phyloP scores from a whole-genome alignment of 2,797 vertebrate species.

The Tamandua tetradactyla region DNA sequence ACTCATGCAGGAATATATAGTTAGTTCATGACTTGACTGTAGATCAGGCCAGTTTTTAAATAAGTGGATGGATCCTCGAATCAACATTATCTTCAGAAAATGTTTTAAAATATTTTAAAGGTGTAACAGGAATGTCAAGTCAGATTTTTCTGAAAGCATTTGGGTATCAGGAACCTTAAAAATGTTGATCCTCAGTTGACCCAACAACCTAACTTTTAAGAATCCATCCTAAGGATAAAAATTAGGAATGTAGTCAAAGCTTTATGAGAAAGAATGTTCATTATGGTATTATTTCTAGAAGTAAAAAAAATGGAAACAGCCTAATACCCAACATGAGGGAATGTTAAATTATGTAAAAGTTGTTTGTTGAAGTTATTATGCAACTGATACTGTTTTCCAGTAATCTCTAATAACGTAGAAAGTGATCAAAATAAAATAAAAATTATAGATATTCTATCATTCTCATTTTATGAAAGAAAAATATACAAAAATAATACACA shows the following conservation, averaged over 20 bases:
- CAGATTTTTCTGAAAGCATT: not conserved
- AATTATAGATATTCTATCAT: not conserved
- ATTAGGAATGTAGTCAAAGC: not conserved
- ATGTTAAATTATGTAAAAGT: not conserved
- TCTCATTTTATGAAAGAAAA: slow-evolving; percentile 18
- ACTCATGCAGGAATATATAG: slow-evolving; percentile 59
- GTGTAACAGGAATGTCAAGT: not conserved
- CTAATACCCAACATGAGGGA: not conserved
- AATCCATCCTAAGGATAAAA: not conserved
- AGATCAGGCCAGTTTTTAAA: slow-evolving; percentile 37
- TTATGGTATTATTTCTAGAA: not conserved
- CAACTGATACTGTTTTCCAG: not conserved
- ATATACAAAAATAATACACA: not conserved
- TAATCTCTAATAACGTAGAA: not conserved
- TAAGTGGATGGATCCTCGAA: not conserved
- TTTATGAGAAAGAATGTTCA: not conserved
- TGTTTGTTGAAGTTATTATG: not conserved
- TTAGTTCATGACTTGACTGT: slow-evolving; percentile 47
- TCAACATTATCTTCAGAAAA: not conserved
- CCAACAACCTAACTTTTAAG: not conserved
- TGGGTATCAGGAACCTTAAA: not conserved
- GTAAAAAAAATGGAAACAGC: not conserved
- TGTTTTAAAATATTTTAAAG: not conserved
- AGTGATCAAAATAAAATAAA: not conserved
- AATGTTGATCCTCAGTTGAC: not conserved